A percentile compares a stretch with the other conserved stretches of the same genome.
Conservation (phyloP, 92 coral and sea anemone species). For the Palythoa grandiflora region DNA sequence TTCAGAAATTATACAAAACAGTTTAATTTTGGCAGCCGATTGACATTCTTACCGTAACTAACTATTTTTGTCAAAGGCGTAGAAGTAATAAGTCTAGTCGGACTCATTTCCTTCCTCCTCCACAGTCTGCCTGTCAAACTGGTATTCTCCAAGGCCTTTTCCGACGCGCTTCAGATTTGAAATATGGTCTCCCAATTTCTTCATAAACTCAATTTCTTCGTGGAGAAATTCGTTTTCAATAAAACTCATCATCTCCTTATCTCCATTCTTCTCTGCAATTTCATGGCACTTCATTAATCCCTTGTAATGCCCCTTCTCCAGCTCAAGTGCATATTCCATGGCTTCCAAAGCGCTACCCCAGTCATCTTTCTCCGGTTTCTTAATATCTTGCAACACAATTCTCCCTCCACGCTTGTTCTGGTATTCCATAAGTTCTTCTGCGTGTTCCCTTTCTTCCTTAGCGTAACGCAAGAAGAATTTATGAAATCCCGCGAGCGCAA, state of each 20-base stretch:
- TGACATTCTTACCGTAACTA: too few species aligned
- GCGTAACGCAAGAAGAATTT: constrained; percentile 88
- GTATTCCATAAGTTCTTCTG: constrained; percentile 88
- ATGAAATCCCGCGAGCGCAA: constrained; percentile 88
- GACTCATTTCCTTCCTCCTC: constrained; percentile 27
- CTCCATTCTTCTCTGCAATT: constrained; percentile 81
- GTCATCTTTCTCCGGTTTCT: constrained; percentile 91
- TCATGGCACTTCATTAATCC: constrained; percentile 81
- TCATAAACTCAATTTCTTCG: constrained; percentile 38
- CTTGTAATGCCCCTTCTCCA: constrained; percentile 92
- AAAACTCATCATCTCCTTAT: constrained; percentile 49
- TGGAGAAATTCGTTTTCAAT: constrained; percentile 42
- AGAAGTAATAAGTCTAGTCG: not conserved
- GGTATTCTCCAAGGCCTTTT: constrained; percentile 27
- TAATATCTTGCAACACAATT: constrained; percentile 89
- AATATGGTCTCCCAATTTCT: constrained; percentile 36
- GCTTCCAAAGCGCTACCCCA: constrained; percentile 91
- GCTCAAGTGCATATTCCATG: constrained; percentile 79
- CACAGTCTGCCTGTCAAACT: constrained; percentile 30
- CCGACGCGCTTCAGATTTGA: constrained; percentile 46
- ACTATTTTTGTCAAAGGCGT: not conserved
- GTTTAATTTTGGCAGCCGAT: too few species aligned
- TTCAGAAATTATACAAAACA: too few species aligned
- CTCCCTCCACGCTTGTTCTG: constrained; percentile 99
- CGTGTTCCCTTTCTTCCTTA: constrained; percentile 95